Percentiles rank a stretch among this genome's conserved stretches.
Evolutionary conservation across 1,140 invertebrate genomes (phyloP).

Genomic region (Calosoma granatense): DNA sequence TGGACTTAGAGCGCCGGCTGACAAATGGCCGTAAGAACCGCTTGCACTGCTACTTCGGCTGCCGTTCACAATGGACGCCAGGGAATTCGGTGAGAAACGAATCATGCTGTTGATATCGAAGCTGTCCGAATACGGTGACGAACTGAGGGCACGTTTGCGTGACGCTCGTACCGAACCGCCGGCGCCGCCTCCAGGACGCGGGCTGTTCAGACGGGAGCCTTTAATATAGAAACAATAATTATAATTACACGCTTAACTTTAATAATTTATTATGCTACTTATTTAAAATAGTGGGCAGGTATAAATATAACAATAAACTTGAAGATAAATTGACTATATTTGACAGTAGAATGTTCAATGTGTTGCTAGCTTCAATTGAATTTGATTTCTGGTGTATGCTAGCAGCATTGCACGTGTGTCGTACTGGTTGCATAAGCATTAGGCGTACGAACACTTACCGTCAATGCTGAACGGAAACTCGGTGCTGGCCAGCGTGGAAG

Average conservation of each 20-base stretch:
- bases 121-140: conserved; percentile 89
- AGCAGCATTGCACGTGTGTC: no score
- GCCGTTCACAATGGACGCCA: conserved; percentile 84
- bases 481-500: conserved; percentile 61
- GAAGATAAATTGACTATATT: no score
- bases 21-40: conserved; percentile 89
- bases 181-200: conserved; percentile 40
- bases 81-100: conserved; percentile 85
- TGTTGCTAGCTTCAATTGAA: no score
- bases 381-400: no score
- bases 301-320: no score
- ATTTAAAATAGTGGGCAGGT: conserved; percentile 2
- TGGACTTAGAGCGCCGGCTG: conserved; percentile 51
- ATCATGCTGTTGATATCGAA: conserved; percentile 93
- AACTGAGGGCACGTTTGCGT: conserved; percentile 83
- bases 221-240: conserved; percentile 27
- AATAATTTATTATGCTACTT: not conserved
- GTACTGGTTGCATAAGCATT: not conserved
- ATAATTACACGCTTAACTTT: not conserved
- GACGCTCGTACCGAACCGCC: conserved; percentile 41
- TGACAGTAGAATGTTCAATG: no score
- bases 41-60: conserved; percentile 74
- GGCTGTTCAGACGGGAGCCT: conserved; percentile 64
- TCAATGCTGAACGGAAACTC: conserved; percentile 72
- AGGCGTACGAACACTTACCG: conserved; percentile 57